Conservation (phyloP, 2,797 vertebrate genomes). For the Enteromius anoplus region DNA sequence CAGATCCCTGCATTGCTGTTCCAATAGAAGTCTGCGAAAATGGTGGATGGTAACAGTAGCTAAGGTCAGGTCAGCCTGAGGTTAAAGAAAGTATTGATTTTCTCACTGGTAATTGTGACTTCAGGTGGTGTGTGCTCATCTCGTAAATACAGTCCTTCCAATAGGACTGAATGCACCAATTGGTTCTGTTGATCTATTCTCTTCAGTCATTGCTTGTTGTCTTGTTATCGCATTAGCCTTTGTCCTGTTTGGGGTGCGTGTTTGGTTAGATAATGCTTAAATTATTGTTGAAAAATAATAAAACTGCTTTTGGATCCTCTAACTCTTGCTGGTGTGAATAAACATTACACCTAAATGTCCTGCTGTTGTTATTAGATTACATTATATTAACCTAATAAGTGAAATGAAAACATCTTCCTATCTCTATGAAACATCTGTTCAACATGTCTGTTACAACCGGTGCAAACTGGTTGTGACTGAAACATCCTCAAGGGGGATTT, state of each 20-base stretch:
- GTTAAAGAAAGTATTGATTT: conserved; percentile 20
- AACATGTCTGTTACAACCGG: conserved; percentile 27
- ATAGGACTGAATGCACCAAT: conserved; percentile 12
- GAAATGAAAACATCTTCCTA: conserved; percentile 25
- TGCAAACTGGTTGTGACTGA: conserved; percentile 38
- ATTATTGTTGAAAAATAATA: conserved; percentile 1
- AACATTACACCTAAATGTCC: conserved; percentile 11
- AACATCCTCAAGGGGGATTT: conserved; percentile 33
- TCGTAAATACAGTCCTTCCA: neutral
- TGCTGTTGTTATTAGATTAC: conserved; percentile 10
- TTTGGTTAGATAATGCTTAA: neutral
- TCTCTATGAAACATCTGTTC: conserved; percentile 42
- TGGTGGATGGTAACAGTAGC: neutral
- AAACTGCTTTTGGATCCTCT: neutral
- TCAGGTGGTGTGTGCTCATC: neutral
- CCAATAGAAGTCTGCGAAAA: neutral
- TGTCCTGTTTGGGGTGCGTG: neutral
- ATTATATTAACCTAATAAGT: conserved; percentile 27
- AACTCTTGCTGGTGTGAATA: neutral
- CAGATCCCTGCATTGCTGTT: neutral
- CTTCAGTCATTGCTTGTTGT: neutral
- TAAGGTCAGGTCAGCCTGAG: neutral
- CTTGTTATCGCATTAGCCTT: neutral
- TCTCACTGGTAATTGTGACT: neutral
- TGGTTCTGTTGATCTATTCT: conserved; percentile 2